These are phyloP conservation scores for Cordylochernes scorpioides DNA, from an alignment of 2,888 invertebrate species.

Conservation along the genomic window DNA sequence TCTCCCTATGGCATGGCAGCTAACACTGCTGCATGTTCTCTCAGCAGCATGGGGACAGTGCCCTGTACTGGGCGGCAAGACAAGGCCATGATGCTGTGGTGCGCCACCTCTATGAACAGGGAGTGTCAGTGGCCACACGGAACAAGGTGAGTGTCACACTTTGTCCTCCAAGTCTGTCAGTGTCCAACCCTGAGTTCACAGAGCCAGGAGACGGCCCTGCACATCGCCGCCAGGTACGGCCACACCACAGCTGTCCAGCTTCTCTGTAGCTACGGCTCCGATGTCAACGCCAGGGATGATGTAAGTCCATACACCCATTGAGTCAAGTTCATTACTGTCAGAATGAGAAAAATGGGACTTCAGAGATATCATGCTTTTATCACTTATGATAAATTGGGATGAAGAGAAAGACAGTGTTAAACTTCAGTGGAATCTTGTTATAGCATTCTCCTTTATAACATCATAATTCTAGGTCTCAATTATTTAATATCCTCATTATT, in stretches of 20 bases:
- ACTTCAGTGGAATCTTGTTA: too few relatives aligned
- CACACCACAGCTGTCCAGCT: constrained; percentile 25
- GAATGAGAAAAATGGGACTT: too few relatives aligned
- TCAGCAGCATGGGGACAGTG: constrained; percentile 30
- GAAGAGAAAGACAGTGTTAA: neutral
- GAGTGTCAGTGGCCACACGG: constrained; percentile 23
- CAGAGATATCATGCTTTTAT: too few relatives aligned
- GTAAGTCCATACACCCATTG: constrained; percentile 18
- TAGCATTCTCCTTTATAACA: too few relatives aligned
- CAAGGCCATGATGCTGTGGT: constrained; percentile 27
- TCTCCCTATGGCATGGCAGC: too few relatives aligned
- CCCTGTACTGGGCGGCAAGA: constrained; percentile 30
- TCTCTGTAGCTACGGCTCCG: constrained; percentile 21
- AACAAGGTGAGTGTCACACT: constrained; percentile 24
- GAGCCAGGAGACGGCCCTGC: constrained; percentile 31
- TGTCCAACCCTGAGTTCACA: neutral
- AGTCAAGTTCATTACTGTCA: neutral
- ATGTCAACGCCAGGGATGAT: constrained; percentile 27
- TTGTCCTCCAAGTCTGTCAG: constrained; percentile 1
- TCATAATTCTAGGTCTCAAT: too few relatives aligned
- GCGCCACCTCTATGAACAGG: constrained; percentile 24
- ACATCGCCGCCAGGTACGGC: constrained; percentile 31
- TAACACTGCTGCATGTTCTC: too few relatives aligned
- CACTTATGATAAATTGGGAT: neutral
- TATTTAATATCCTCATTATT: constrained; percentile 3